Base-by-base conservation (phyloP, 2,797 vertebrate genomes). In the Crenuchus spilurus region DNA sequence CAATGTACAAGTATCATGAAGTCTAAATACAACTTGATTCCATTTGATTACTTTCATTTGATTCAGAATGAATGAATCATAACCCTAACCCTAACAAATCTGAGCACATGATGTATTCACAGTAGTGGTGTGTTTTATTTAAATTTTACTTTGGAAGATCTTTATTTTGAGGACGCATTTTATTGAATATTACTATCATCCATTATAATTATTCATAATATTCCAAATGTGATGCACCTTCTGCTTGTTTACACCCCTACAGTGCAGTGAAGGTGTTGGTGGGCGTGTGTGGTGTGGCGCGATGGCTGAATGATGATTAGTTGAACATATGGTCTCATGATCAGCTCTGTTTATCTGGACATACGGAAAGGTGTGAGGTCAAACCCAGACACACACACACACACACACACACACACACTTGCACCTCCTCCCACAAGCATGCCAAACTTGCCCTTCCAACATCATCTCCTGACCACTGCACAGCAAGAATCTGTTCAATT, bases 271-370 rank as follows among this genome's bases (percentile, higher is more conserved):
- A 20, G 20, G 10, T 22, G 35, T 13, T 14, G n/a, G 8, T 24
- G 6, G 18, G 33, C 1, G 2, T 0, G 28, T 61, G 33, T 2
- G 4, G 24, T 22, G 26, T 8, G 6, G 8, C 14, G 26, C 55
- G 20, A 58, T 58, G 41, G 33, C 39, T 18, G 20, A 22, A 22
- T 4, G 42, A 14, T 22, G 41, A 48, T 31, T 35, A 9, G 8
- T 6, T 44, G 46, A 71, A 51, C 67, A 76, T 76, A 76, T 70
- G 67, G 58, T 2, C 44, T 51, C 28, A 57, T 60, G 39, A 55
- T 18, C 48, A 22, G 14, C 39, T 22, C 16, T 28, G 61, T 20
- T 58, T 58, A 20, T 55, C 51, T 65, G 61, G 51, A 71, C 42
- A 76, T 49, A 67, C 35, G 37, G 63, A 46, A 67, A 33, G 7